Base-by-base conservation (phyloP, 2,113 vertebrate genomes). In the Saguinus midas region DNA sequence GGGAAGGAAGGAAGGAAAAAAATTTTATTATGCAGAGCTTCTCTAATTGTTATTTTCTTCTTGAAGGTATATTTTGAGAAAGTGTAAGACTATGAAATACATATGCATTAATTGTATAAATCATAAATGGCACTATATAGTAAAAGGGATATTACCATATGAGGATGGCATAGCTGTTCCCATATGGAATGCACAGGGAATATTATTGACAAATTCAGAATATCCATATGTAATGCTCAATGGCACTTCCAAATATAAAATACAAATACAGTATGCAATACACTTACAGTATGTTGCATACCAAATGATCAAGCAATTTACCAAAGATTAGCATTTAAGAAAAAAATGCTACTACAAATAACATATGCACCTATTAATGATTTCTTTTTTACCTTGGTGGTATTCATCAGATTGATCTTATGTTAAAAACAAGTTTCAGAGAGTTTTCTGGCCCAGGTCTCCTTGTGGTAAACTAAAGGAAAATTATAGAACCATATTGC, bases 291-390 rank as follows among this genome's bases (percentile, higher is more conserved):
- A 95, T 78, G 91, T 82, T 97, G 70, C 93, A 89, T 84, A 97
- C 95, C 86, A 98, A 97, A 96, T 97, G 96, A 96, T 96, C 97
- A 98, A 97, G 94, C 58, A 96, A 93, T 97, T 95, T 96, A 89
- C 96, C 43, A 79, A 90, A 95, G 81, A 95, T 96, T 91, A 95
- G 86, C 95, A 91, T 93, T 94, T 94, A 95, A 95, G 91, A 91
- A 94, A 95, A 90, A 97, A 92, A 90, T 87, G 96, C 94, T 90
- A 88, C 80, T 68, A 70, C 92, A 94, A 95, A 96, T 95, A 93
- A 83, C 97, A 98, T 95, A 92, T 91, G 95, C 6, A 97, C 88
- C 79, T 91, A 92, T 81, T 85, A 95, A 75, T 86, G 91, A 75
- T 68, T 94, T 97, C 64, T 72, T 96, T 93, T 91, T 79, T 50